Base-by-base conservation (phyloP, 1,140 invertebrate species). In the Drosophila parvula region DNA sequence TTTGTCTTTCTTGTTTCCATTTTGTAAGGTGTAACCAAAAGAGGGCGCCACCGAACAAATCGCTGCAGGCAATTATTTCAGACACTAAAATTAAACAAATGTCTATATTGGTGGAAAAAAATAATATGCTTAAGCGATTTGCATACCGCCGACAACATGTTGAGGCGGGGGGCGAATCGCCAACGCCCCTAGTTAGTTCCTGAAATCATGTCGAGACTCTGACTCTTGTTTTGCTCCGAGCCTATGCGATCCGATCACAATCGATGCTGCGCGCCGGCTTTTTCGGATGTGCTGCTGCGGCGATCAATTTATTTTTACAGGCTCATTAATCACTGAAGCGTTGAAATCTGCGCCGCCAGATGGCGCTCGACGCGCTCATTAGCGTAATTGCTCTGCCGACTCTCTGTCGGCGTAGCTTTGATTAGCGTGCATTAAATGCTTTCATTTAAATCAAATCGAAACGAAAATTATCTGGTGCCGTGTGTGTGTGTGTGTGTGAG, bases 351-450 rank as follows among this genome's bases (percentile, higher is more conserved):
- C 84, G 69, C 84, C 82, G 79, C 82, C 80, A 81, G 70, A 86
- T 85, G 82, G 82, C 82, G 82, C 82, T 85, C 70, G 83, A 80
- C 78, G 76, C 75, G 81, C 81, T 85, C 81, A 85, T 85, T 85
- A 85, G 82, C 69, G 83, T 86, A 88, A 86, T 83, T 88, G 83
- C 84, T 75, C 79, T 48, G 77, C 60, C 27, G 16, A 34, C 27
- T 36, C 62, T 55, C 65, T 40, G 76, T 48, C 41, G 50, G 47
- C 74, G 67, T 84, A 69, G 77, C 78, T 84, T 88, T 89, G 84
- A 88, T 89, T 89, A 84, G 80, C 84, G 84, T 84, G 84, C 84
- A 88, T 88, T 88, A 88, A 88, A 88, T 89, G 80, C 84, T 89
- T 88, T 88, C 77, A 89, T 88, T 88, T 88, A 88, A 88, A 88